phyloP scores from a whole-genome alignment of 1,140 invertebrate species.

The Drosophila repleta region DNA sequence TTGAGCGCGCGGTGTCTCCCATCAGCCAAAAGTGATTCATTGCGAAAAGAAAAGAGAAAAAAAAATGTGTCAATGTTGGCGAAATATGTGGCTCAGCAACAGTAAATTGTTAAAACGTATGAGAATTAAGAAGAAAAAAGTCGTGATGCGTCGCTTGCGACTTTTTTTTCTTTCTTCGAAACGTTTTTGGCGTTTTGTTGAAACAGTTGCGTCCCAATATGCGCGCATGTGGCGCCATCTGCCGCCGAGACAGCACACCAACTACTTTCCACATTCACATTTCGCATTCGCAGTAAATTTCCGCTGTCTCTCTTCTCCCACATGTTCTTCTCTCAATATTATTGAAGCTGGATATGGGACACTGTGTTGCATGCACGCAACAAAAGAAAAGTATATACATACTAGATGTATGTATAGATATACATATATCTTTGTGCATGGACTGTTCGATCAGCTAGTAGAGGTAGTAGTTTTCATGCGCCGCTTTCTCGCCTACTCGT shows the following conservation, averaged over 20 bases:
- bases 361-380: neutral
- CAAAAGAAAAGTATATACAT: too few relatives aligned
- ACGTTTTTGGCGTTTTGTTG: conserved; percentile 37
- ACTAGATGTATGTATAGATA: too few relatives aligned
- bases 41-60: conserved; percentile 8
- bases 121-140: too few relatives aligned
- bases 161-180: neutral
- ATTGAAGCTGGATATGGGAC: conserved; percentile 25
- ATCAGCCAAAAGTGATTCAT: conserved; percentile 37
- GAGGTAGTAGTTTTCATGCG: too few relatives aligned
- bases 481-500: neutral
- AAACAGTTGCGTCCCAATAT: conserved; percentile 53
- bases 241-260: neutral
- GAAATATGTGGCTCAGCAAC: conserved; percentile 48
- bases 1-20: conserved; percentile 21
- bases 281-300: conserved; percentile 18
- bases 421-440: neutral
- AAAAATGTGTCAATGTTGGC: conserved; percentile 29
- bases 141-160: conserved; percentile 8
- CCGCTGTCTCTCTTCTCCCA: conserved; percentile 9
- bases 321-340: conserved; percentile 23
- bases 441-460: neutral
- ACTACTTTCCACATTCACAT: neutral
- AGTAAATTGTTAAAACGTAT: conserved; percentile 29
- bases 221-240: conserved; percentile 28